Percentiles rank a stretch among this genome's conserved stretches.
phyloP scores from a whole-genome alignment of 2,113 vertebrate genomes.

The Todiramphus chloris region DNA sequence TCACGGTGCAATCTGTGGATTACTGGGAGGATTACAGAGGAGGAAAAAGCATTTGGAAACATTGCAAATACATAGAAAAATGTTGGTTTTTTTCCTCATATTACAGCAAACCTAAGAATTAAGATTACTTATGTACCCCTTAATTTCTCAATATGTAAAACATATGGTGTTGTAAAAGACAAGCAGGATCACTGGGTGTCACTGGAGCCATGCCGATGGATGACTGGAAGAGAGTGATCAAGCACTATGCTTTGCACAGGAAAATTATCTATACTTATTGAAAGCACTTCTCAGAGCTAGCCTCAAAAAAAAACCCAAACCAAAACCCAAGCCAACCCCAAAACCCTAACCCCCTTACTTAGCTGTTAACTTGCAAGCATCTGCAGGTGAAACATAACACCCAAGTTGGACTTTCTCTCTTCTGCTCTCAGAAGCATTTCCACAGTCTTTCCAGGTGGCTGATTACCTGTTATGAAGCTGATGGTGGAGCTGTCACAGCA shows the following conservation, averaged over 20 bases:
- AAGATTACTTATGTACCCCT: background rate
- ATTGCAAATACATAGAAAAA: fast-evolving
- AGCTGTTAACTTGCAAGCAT: background rate
- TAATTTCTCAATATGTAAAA: background rate
- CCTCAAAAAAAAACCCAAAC: background rate
- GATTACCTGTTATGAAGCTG: conserved; percentile 91
- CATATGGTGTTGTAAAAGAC: no score
- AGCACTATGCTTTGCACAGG: background rate
- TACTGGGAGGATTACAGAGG: background rate
- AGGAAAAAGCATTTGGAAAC: background rate
- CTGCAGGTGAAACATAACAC: background rate
- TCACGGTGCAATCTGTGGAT: background rate
- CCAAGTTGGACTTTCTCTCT: background rate
- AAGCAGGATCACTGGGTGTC: background rate
- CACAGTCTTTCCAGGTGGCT: background rate
- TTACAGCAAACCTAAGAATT: background rate
- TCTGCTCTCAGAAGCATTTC: background rate
- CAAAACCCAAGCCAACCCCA: background rate
- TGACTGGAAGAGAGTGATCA: background rate
- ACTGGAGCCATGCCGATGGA: background rate
- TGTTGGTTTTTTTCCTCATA: background rate
- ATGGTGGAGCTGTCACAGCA: conserved; percentile 92
- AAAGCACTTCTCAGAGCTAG: background rate
- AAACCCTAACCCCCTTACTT: background rate
- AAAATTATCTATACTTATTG: background rate